Evolutionary conservation across 2,888 invertebrate genomes (phyloP).

Genomic region (Plutella xylostella): DNA sequence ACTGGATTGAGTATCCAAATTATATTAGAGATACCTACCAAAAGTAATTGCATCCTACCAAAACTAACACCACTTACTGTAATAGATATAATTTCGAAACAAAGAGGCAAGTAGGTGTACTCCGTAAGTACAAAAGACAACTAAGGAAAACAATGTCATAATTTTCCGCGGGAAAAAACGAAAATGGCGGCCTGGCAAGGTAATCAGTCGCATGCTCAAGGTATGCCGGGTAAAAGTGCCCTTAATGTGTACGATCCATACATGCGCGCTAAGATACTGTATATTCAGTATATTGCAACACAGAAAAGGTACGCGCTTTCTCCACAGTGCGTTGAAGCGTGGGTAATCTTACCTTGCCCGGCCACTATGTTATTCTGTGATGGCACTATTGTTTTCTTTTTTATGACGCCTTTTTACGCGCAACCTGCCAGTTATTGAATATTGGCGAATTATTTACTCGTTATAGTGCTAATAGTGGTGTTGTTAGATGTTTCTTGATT

Average conservation of each 20-base stretch:
- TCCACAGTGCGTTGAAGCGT: slow-evolving; percentile 44
- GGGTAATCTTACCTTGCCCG: slow-evolving; percentile 29
- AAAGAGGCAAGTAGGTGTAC: no score
- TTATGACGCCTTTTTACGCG: no score
- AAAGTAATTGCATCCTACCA: no score
- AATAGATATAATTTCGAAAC: no score
- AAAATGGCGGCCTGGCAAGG: slow-evolving; percentile 32
- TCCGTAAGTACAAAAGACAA: no score
- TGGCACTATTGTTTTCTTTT: slow-evolving; percentile 33
- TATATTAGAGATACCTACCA: no score
- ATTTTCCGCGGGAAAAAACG: slow-evolving; percentile 5
- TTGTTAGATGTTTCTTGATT: no score
- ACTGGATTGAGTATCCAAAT: no score
- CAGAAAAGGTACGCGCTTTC: slow-evolving; percentile 35
- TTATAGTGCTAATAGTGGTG: no score
- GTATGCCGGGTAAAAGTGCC: slow-evolving; percentile 24
- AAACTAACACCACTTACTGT: no score
- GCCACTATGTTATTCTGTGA: slow-evolving; percentile 30
- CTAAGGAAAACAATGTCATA: slow-evolving; percentile 3
- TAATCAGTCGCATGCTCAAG: slow-evolving; percentile 20
- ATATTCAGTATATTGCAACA: slow-evolving; percentile 11
- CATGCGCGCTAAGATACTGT: slow-evolving; percentile 12
- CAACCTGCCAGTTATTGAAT: no score
- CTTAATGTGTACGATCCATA: slow-evolving; percentile 19
- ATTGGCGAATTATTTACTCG: no score